A percentile compares a stretch with the other conserved stretches of the same genome.
Conservation (phyloP, 1,140 invertebrate species). For the Chionoecetes opilio region DNA sequence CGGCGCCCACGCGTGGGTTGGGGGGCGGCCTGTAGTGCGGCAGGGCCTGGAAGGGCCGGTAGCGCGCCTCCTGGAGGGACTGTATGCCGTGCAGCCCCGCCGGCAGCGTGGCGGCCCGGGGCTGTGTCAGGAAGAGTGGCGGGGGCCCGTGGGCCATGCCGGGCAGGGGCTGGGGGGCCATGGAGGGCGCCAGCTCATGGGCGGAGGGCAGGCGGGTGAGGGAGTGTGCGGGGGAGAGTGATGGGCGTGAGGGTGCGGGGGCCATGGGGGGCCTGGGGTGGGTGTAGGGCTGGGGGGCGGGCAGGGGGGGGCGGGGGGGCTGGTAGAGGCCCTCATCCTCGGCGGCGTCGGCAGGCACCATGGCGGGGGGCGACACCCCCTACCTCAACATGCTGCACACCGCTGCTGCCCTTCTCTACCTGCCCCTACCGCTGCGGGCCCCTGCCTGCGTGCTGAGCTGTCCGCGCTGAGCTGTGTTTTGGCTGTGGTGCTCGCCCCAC, state of each 20-base stretch:
- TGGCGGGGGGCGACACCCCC: constrained; percentile 55
- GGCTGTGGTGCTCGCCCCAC: neutral
- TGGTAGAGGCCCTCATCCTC: constrained; percentile 80
- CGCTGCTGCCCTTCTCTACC: neutral
- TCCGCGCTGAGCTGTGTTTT: neutral
- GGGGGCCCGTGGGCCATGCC: constrained; percentile 61
- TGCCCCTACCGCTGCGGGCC: neutral
- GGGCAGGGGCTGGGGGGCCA: constrained; percentile 70
- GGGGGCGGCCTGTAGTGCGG: constrained; percentile 79
- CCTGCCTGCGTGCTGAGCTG: neutral
- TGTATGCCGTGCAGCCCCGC: neutral
- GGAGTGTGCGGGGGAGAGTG: constrained; percentile 70
- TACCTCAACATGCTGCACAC: constrained; percentile 42
- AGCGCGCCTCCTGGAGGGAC: constrained; percentile 48
- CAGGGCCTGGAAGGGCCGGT: constrained; percentile 79
- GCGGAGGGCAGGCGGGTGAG: constrained; percentile 68
- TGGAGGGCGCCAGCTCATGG: constrained; percentile 23
- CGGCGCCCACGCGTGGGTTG: constrained; percentile 80
- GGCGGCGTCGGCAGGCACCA: constrained; percentile 79
- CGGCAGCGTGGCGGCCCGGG: constrained; percentile 61
- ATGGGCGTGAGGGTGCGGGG: constrained; percentile 61
- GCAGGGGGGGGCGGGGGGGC: constrained; percentile 80
- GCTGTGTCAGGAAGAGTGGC: constrained; percentile 62
- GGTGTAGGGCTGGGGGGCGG: constrained; percentile 79
- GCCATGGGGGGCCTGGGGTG: constrained; percentile 74